These are phyloP conservation scores for Protophormia terraenovae DNA, from an alignment of 2,888 invertebrate genomes.

Conservation along the genomic window DNA sequence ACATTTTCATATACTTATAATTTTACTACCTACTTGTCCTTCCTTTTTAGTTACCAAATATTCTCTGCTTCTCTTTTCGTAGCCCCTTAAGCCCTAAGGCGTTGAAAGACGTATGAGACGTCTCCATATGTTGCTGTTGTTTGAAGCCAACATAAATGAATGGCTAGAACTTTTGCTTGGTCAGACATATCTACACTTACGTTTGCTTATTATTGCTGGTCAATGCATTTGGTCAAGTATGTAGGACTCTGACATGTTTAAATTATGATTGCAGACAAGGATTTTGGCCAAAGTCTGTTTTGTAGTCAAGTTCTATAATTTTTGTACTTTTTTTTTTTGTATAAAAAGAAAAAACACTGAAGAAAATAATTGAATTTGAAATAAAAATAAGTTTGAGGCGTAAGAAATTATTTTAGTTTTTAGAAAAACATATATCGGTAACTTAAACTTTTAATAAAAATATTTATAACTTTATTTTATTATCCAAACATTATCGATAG, in stretches of 20 bases:
- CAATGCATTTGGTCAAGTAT: slow-evolving; percentile 65
- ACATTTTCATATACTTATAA: neutral
- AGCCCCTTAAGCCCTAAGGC: slow-evolving; percentile 36
- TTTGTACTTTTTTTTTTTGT: neutral
- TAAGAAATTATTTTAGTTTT: no score
- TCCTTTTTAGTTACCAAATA: slow-evolving; percentile 25
- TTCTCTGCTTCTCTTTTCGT: neutral
- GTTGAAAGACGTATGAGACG: slow-evolving; percentile 63
- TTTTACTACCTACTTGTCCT: neutral
- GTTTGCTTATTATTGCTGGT: slow-evolving; percentile 43
- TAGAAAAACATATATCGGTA: no score
- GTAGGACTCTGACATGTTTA: slow-evolving; percentile 58
- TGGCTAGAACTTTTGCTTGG: slow-evolving; percentile 13
- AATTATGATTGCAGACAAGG: slow-evolving; percentile 68
- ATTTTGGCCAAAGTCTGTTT: slow-evolving; percentile 55
- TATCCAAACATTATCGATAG: no score
- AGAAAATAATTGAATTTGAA: neutral
- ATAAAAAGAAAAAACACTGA: neutral
- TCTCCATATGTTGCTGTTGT: slow-evolving; percentile 56
- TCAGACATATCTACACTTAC: slow-evolving; percentile 4
- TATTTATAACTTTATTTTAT: no score
- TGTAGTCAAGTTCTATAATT: neutral
- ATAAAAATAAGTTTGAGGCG: no score
- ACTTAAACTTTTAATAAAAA: no score
- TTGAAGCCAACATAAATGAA: slow-evolving; percentile 30